Evolutionary conservation across 1,140 invertebrate species (phyloP), one percentile per base, ranked within the genome.

Genomic region (Apocrypta bakeri): DNA sequence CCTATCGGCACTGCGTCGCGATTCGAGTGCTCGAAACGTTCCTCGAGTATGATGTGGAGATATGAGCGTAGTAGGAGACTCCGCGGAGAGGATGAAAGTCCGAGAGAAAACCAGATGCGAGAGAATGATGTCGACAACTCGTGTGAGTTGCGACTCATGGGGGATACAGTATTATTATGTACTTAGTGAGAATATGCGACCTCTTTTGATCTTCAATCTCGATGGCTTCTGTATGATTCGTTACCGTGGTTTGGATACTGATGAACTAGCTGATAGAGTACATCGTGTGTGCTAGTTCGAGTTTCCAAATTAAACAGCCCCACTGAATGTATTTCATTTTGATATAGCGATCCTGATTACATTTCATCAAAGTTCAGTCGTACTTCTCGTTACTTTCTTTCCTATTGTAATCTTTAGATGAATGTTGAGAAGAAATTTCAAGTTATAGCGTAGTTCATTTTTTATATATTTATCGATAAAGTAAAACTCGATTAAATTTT

Each of bases 1-100:
- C 85, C 88, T 90, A 88, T 88, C 88, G 86, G 85, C 87, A 84
- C 84, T 84, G 86, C 84, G 37, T 40, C 69, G 31, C 69, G 31
- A 21, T 33, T 37, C 33, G 25, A 24, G 37, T 25, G 71, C 6
- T 24, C 48, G 27, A 27, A 74, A 74, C 72, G 12, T 9, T 48
- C 7, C 27, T 29, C 8, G 68, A 71, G 29, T n/a, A 31, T 31
- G 68, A 33, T 72, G 21, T 31, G 3, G 29, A 69, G 29, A 29
- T 73, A 21, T n/a, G 8, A 21, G n/a, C 40, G 7, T 42, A 42
- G 48, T n/a, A 56, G 48, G 2, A n/a, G n/a, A n/a, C n/a, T 7
- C n/a, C 48, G 48, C 17, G 17, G 14, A 56, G 14, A n/a, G 48
- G 48, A n/a, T 56, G 48, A 56, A 56, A n/a, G 48, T 56, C 3